Evolutionary conservation across 2,113 vertebrate genomes (phyloP).

Genomic region (Oxyura jamaicensis): DNA sequence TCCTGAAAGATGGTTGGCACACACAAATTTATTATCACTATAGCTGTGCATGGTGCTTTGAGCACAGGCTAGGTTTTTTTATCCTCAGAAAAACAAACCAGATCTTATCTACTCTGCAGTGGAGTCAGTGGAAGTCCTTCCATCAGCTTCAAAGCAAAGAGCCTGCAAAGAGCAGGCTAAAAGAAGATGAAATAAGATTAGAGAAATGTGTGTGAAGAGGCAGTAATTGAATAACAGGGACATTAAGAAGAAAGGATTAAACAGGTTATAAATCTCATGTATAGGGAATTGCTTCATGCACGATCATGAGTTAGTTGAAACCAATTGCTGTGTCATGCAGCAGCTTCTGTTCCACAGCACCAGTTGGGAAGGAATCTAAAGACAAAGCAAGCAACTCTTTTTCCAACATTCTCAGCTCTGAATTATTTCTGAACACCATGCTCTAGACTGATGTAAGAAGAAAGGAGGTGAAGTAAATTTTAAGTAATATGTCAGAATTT

Average conservation of each 20-base stretch:
- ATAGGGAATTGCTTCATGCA: neutral
- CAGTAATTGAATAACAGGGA: constrained; percentile 9
- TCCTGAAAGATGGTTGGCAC: neutral
- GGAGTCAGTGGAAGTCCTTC: neutral
- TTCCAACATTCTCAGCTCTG: neutral
- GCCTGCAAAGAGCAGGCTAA: neutral
- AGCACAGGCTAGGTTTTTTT: neutral
- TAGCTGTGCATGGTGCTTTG: neutral
- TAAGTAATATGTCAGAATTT: neutral
- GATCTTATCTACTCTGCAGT: neutral
- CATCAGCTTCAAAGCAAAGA: neutral
- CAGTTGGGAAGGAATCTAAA: neutral
- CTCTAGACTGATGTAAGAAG: neutral
- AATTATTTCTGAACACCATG: neutral
- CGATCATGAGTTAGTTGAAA: neutral
- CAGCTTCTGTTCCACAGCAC: neutral
- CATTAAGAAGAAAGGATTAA: constrained; percentile 28
- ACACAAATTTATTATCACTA: neutral
- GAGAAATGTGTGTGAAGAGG: neutral
- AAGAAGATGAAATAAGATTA: constrained; percentile 26
- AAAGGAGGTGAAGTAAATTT: neutral
- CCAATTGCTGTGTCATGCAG: neutral
- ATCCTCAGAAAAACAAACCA: neutral
- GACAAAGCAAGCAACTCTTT: neutral
- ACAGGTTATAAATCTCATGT: neutral